Conservation (phyloP, 2,888 invertebrate genomes). For the Apoderus coryli region DNA sequence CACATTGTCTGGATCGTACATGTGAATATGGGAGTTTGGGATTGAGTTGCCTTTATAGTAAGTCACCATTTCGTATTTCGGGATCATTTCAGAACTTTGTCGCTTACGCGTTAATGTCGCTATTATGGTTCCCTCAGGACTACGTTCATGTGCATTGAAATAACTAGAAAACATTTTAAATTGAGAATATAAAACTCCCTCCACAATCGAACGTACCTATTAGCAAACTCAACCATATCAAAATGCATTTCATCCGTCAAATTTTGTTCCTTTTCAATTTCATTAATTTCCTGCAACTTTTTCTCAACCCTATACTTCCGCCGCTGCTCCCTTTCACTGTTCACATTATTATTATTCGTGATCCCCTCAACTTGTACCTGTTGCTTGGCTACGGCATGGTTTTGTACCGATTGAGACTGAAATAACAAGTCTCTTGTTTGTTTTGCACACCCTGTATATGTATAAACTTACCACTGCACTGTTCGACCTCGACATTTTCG, state of each 20-base stretch:
- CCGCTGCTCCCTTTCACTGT: slow-evolving; percentile 57
- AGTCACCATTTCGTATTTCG: slow-evolving; percentile 85
- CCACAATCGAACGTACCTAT: too few relatives aligned
- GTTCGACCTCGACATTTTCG: slow-evolving; percentile 36
- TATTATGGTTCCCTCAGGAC: slow-evolving; percentile 78
- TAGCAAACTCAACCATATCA: slow-evolving; percentile 88
- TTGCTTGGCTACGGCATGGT: too few relatives aligned
- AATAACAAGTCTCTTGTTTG: too few relatives aligned
- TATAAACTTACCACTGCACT: slow-evolving; percentile 32
- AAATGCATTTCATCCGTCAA: slow-evolving; percentile 46
- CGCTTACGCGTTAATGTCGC: slow-evolving; percentile 69
- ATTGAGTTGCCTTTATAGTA: slow-evolving; percentile 80
- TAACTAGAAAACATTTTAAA: too few relatives aligned
- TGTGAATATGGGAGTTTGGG: slow-evolving; percentile 84
- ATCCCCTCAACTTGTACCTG: too few relatives aligned
- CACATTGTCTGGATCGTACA: slow-evolving; percentile 91
- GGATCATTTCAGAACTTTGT: slow-evolving; percentile 64
- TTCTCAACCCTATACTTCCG: slow-evolving; percentile 76
- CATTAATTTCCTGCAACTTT: slow-evolving; percentile 69
- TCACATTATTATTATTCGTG: too few relatives aligned
- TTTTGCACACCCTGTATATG: slow-evolving; percentile 1
- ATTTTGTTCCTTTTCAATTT: slow-evolving; percentile 39
- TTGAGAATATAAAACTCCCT: too few relatives aligned
- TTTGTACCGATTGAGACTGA: not conserved
- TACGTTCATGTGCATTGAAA: slow-evolving; percentile 78